A percentile compares a stretch with the other conserved stretches of the same genome.
Evolutionary conservation across 2,888 invertebrate species (phyloP).

Genomic region (Aelia acuminata): DNA sequence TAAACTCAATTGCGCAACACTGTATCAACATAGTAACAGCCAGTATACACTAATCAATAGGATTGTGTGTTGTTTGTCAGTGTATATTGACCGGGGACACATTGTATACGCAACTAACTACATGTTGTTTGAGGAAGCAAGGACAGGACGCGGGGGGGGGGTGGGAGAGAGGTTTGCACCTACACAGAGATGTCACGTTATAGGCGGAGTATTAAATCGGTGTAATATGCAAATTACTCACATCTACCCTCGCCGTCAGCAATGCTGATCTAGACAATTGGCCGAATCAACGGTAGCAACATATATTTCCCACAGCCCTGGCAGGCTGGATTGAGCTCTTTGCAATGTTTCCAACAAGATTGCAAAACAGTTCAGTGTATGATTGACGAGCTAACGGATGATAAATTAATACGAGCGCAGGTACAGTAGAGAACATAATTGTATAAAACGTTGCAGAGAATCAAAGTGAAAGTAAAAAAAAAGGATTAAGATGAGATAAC

Average conservation of each 20-base stretch:
- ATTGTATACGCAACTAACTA: background rate
- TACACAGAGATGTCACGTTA: background rate
- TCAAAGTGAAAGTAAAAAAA: too few relatives aligned
- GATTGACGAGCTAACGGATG: too few relatives aligned
- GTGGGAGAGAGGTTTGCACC: background rate
- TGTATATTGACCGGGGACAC: background rate
- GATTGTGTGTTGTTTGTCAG: background rate
- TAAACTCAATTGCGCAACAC: background rate
- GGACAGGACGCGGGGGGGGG: too few relatives aligned
- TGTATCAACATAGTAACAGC: background rate
- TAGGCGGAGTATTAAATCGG: constrained; percentile 12
- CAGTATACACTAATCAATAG: background rate
- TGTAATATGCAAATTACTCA: constrained; percentile 36
- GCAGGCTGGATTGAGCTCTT: too few relatives aligned
- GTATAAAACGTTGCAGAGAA: too few relatives aligned
- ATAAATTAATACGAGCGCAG: too few relatives aligned
- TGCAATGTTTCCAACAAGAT: too few relatives aligned
- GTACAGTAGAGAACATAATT: too few relatives aligned
- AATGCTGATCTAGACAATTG: background rate
- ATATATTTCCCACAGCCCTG: too few relatives aligned
- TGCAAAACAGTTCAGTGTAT: too few relatives aligned
- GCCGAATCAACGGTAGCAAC: background rate
- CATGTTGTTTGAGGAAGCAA: constrained; percentile 3
- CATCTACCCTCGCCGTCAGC: background rate
- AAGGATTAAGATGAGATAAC: too few relatives aligned